Percentiles rank a stretch among this genome's conserved stretches.
Conservation (phyloP, 2,888 invertebrate genomes). For the Notodonta ziczac region DNA sequence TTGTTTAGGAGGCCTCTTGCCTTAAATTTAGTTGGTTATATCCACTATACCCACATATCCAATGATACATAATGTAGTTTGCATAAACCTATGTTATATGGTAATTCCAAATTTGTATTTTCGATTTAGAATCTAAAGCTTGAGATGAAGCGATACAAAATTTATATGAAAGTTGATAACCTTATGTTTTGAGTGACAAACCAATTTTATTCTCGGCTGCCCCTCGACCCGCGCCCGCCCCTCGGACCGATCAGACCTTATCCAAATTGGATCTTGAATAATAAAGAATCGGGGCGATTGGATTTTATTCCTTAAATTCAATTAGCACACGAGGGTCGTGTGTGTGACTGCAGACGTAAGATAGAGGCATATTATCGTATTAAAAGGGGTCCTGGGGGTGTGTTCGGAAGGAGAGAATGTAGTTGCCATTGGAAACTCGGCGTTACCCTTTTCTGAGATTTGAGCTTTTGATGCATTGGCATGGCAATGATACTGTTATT, state of each 20-base stretch:
- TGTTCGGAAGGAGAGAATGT: constrained; percentile 51
- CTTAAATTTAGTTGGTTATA: too few relatives aligned
- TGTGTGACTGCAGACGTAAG: constrained; percentile 83
- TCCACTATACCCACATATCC: too few relatives aligned
- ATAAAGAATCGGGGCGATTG: constrained; percentile 85
- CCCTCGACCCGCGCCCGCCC: constrained; percentile 62
- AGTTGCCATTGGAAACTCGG: constrained; percentile 19
- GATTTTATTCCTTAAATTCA: constrained; percentile 86
- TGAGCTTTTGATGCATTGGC: too few relatives aligned
- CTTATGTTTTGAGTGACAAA: constrained; percentile 85
- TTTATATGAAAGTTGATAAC: constrained; percentile 59
- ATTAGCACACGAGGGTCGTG: constrained; percentile 84
- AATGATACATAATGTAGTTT: too few relatives aligned
- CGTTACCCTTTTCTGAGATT: too few relatives aligned
- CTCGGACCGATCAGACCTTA: constrained; percentile 83
- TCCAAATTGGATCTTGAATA: constrained; percentile 86
- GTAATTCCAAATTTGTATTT: not conserved
- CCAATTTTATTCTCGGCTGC: constrained; percentile 84
- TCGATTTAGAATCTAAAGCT: constrained; percentile 2
- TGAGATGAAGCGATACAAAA: constrained; percentile 32
- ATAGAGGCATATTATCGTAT: constrained; percentile 82
- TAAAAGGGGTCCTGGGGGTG: constrained; percentile 75
- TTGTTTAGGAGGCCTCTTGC: too few relatives aligned
- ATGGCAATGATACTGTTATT: too few relatives aligned
- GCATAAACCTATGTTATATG: too few relatives aligned